Percentiles rank a stretch among this genome's conserved stretches.
Conservation (phyloP, 2,113 vertebrate species). For the Cottus gobio region DNA sequence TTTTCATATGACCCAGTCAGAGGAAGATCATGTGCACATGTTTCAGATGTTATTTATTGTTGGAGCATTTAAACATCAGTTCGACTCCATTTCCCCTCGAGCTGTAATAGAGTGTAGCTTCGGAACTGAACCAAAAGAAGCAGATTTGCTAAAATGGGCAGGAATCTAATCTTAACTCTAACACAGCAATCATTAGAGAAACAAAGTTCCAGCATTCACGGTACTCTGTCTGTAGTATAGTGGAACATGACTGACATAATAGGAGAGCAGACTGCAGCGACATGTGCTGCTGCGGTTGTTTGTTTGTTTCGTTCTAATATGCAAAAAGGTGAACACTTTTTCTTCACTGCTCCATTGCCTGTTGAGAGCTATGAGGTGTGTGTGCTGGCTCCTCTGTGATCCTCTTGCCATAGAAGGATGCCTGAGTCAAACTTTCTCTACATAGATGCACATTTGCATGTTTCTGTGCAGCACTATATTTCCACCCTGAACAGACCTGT, state of each 20-base stretch:
- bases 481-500: background rate
- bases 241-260: too few species aligned
- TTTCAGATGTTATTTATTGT: constrained; percentile 56
- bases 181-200: background rate
- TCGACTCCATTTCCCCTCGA: constrained; percentile 16
- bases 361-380: background rate
- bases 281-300: background rate
- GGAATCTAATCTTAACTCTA: constrained; percentile 1
- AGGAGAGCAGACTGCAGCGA: too few species aligned
- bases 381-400: background rate
- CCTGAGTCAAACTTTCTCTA: background rate
- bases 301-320: background rate
- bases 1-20: constrained; percentile 25
- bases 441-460: background rate
- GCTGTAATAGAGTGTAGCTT: constrained; percentile 11
- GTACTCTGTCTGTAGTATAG: background rate
- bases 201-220: background rate
- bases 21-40: constrained; percentile 7
- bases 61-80: constrained; percentile 31
- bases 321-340: background rate
- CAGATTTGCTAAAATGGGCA: background rate
- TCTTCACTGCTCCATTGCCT: background rate
- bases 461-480: background rate
- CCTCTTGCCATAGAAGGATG: background rate
- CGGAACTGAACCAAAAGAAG: constrained; percentile 17